Base-by-base conservation (phyloP, 2,113 vertebrate genomes). In the Engystomops pustulosus region DNA sequence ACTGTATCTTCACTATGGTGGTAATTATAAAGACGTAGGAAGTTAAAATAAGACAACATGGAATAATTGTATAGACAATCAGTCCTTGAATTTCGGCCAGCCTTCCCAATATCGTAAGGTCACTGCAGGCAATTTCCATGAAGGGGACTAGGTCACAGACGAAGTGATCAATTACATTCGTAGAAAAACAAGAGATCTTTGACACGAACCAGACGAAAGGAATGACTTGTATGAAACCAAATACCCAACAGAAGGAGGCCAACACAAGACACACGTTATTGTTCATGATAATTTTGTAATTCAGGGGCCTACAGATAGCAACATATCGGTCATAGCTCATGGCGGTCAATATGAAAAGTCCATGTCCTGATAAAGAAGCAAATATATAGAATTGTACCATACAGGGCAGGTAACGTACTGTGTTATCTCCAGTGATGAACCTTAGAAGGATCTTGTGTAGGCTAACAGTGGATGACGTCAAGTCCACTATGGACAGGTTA, bases 141-240 rank as follows among this genome's bases (percentile, higher is more conserved):
- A 79, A 15, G 1, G 38, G n/a, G 10, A 65, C 32, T 27, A 65
- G n/a, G 23, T 79, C 77, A 79, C 77, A 79, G 38, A n/a, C 62
- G 25, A 62, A 79, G 36, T 79, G 77, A 15, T 79, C 58, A 32
- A 79, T 25, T 3, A 41, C 11, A 17, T 41, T 60, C 3, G 53
- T 6, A 5, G 11, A 41, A 15, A 3, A 79, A 25, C 30, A 58
- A 38, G 55, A 17, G 20, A 65, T 34, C 20, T 15, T 25, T 6
- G 77, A 60, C 25, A 79, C 0, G 1, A 65, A 3, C 18, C 58
- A 25, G 6, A 30, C 8, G 8, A 6, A n/a, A 10, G 53, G 36
- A 25, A 65, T 0, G 15, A 27, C 36, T 27, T 79, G 34, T 27
- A 44, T 7, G 8, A 62, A 65, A 32, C 25, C 60, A 65, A 65